A percentile compares a stretch with the other conserved stretches of the same genome.
Evolutionary conservation across 1,140 invertebrate species (phyloP).

Genomic region (Hesperophylax magnus): DNA sequence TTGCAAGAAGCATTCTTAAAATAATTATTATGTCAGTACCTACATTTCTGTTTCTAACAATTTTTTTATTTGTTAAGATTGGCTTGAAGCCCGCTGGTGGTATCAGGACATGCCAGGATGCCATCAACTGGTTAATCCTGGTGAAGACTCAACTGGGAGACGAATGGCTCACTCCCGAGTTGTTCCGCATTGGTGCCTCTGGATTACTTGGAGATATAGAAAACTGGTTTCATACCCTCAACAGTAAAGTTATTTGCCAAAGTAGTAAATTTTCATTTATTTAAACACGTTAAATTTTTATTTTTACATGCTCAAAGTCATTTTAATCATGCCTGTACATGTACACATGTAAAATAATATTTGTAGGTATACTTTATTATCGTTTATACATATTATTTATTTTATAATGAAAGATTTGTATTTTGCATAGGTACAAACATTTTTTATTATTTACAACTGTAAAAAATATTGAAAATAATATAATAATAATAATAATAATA

Average conservation of each 20-base stretch:
- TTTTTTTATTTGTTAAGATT: conserved; percentile 74
- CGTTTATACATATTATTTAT: neutral
- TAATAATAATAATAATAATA: neutral
- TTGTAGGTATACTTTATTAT: neutral
- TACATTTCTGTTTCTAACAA: neutral
- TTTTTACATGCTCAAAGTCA: no score
- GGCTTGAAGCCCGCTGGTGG: conserved; percentile 99
- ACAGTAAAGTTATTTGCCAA: conserved; percentile 52
- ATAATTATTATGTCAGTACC: neutral
- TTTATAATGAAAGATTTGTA: neutral
- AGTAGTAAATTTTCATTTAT: conserved; percentile 37
- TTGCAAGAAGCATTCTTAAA: neutral
- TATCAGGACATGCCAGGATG: conserved; percentile 89
- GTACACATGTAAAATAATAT: neutral
- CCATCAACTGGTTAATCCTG: conserved; percentile 89
- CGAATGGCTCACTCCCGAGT: conserved; percentile 85
- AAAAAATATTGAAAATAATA: neutral
- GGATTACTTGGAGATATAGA: conserved; percentile 88
- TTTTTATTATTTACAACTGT: neutral
- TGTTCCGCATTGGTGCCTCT: conserved; percentile 97
- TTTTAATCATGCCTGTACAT: no score
- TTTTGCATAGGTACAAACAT: neutral
- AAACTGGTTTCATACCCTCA: conserved; percentile 71
- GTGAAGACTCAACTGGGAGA: conserved; percentile 89
- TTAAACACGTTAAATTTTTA: neutral